phyloP scores from a whole-genome alignment of 1,140 invertebrate species.

The Thaumatotibia leucotreta region DNA sequence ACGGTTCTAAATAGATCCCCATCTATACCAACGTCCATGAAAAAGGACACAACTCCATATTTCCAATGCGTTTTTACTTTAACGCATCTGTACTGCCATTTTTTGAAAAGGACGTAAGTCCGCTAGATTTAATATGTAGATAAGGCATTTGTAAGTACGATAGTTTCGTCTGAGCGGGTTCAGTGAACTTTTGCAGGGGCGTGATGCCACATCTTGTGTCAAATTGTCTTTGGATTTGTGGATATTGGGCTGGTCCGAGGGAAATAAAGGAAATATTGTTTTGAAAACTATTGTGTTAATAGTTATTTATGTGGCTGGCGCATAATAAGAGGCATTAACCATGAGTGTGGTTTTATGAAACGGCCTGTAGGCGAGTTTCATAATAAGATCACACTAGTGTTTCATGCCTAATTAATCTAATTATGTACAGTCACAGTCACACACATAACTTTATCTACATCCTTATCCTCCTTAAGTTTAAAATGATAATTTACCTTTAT shows the following conservation, averaged over 20 bases:
- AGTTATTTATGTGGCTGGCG: too few species aligned
- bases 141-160: background rate
- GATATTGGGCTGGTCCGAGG: background rate
- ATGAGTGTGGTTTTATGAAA: too few species aligned
- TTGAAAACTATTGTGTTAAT: too few species aligned
- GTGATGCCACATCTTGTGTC: constrained; percentile 12
- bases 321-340: too few species aligned
- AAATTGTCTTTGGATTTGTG: constrained; percentile 9
- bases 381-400: too few species aligned
- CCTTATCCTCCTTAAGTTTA: too few species aligned
- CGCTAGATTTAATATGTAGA: background rate
- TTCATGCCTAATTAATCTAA: too few species aligned
- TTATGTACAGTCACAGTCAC: too few species aligned
- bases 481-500: too few species aligned
- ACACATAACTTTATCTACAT: too few species aligned
- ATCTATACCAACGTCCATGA: background rate
- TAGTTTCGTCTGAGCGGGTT: background rate
- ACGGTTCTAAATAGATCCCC: background rate
- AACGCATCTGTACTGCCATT: background rate
- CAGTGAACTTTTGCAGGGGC: background rate
- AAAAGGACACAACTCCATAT: background rate
- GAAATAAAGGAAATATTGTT: too few species aligned
- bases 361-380: too few species aligned
- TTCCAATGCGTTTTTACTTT: background rate
- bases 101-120: background rate